phyloP scores from a whole-genome alignment of 2,113 vertebrate species.

The Rattus rattus region DNA sequence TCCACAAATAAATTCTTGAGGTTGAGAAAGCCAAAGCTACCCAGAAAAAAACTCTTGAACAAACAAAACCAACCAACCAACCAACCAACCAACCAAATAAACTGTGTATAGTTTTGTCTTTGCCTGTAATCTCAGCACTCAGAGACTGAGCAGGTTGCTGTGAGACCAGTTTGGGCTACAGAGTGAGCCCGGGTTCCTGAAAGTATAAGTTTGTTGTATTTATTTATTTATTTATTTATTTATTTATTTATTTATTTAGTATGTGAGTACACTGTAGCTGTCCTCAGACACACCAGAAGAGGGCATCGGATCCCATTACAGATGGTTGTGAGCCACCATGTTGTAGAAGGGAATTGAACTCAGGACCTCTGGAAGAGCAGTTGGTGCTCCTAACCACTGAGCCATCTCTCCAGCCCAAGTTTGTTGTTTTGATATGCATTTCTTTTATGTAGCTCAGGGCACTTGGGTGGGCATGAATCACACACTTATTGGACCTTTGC shows the following conservation, averaged over 20 bases:
- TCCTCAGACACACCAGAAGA: too few relatives aligned
- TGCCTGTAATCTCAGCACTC: background rate
- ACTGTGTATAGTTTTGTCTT: too few relatives aligned
- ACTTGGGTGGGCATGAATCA: background rate
- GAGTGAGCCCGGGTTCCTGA: background rate
- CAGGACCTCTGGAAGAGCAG: too few relatives aligned
- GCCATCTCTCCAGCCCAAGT: too few relatives aligned
- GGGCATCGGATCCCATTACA: too few relatives aligned
- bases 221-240: too few relatives aligned
- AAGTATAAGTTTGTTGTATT: background rate
- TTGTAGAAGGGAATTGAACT: too few relatives aligned
- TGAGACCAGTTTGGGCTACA: background rate
- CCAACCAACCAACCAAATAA: background rate
- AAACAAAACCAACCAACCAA: too few relatives aligned
- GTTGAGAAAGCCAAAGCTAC: background rate
- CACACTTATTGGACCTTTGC: slow-evolving; percentile 3
- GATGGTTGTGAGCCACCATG: too few relatives aligned
- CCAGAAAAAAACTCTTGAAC: background rate
- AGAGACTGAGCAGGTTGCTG: background rate
- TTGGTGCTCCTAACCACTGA: too few relatives aligned
- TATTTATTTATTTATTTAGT: too few relatives aligned
- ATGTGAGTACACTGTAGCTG: too few relatives aligned
- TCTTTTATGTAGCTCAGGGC: slow-evolving; percentile 38
- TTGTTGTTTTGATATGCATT: slow-evolving; percentile 26
- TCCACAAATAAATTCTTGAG: background rate